phyloP scores from a whole-genome alignment of 2,113 vertebrate species.

The Calypte anna region DNA sequence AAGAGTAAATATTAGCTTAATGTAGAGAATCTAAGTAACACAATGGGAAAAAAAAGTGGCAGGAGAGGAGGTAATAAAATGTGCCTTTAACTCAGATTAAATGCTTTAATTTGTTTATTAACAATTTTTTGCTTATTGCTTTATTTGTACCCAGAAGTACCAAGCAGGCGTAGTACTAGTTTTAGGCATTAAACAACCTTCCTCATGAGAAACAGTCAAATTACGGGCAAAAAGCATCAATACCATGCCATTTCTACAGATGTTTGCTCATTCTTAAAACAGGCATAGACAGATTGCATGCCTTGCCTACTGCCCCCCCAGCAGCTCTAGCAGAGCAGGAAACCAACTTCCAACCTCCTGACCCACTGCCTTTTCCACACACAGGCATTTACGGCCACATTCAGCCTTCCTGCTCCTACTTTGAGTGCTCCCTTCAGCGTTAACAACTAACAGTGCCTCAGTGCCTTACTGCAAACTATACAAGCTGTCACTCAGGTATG shows the following conservation, averaged over 20 bases:
- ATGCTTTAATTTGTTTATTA: not conserved
- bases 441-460: not conserved
- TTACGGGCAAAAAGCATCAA: not conserved
- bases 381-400: not conserved
- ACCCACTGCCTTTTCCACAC: not conserved
- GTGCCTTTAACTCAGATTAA: not conserved
- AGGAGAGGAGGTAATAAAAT: constrained; percentile 9
- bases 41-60: not conserved
- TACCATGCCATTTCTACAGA: not conserved
- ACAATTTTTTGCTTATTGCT: not conserved
- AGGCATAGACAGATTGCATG: not conserved
- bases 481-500: not conserved
- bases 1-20: constrained; percentile 69
- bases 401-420: not conserved
- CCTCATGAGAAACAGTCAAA: not conserved
- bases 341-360: not conserved
- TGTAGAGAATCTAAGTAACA: constrained; percentile 59
- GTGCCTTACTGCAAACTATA: not conserved
- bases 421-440: not conserved
- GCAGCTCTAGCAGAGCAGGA: not conserved
- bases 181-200: not conserved
- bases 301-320: not conserved
- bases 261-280: not conserved
- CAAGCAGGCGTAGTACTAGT: not conserved
- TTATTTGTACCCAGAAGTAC: not conserved